Evolutionary conservation across 2,797 vertebrate genomes (phyloP).

Genomic region (Anniella stebbinsi): DNA sequence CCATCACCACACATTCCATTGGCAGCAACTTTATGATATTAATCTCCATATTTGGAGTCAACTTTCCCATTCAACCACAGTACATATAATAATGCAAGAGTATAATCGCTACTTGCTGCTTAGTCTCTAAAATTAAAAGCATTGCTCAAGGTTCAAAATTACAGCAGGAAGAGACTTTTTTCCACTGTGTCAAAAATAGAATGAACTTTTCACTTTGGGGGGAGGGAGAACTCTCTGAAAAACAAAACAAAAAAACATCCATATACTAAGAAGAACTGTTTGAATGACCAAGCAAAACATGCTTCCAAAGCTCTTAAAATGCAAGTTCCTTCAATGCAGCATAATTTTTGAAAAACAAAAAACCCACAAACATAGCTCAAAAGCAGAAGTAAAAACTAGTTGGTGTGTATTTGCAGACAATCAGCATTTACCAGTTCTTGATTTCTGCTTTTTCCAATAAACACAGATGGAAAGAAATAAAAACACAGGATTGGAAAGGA

Average conservation of each 20-base stretch:
- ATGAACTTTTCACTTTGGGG: constrained; percentile 47
- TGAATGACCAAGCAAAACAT: not conserved
- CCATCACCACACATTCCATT: not conserved
- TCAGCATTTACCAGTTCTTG: not conserved
- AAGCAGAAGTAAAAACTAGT: constrained; percentile 60
- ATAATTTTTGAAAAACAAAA: not conserved
- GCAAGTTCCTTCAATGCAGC: constrained; percentile 55
- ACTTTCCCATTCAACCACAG: not conserved
- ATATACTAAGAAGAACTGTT: constrained; percentile 36
- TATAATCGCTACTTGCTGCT: constrained; percentile 21
- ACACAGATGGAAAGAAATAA: constrained; percentile 22
- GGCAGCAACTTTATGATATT: not conserved
- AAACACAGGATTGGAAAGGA: not conserved
- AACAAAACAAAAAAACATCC: not conserved
- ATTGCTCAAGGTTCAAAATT: constrained; percentile 29
- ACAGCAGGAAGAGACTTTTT: constrained; percentile 35
- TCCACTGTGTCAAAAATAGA: constrained; percentile 45
- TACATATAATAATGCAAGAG: constrained; percentile 21
- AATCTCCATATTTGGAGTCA: constrained; percentile 22
- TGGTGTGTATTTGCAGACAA: constrained; percentile 43
- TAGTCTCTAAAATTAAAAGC: constrained; percentile 36
- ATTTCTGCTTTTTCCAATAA: constrained; percentile 53
- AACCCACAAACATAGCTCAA: constrained; percentile 27
- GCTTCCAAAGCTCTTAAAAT: constrained; percentile 32
- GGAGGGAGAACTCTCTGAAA: not conserved